Conservation (phyloP, 2,888 invertebrate genomes). For the Mythimna vitellina region DNA sequence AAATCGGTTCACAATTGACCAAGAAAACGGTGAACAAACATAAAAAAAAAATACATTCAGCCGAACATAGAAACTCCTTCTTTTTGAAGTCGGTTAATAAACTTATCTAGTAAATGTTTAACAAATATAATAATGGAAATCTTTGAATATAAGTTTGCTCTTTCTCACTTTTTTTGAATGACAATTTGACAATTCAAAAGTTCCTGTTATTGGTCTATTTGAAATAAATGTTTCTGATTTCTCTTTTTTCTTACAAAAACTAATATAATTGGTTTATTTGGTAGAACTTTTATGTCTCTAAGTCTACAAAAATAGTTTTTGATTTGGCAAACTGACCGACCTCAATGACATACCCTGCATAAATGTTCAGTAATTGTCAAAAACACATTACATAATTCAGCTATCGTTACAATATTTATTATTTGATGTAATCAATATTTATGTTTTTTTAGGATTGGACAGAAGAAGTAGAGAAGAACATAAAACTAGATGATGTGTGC, state of each 20-base stretch:
- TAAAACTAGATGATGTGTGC: constrained; percentile 84
- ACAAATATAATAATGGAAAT: background rate
- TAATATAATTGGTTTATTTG: background rate
- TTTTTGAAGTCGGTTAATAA: too few species aligned
- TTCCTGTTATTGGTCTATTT: too few species aligned
- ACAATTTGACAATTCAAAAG: too few species aligned
- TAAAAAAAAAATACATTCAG: too few species aligned
- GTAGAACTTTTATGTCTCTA: background rate
- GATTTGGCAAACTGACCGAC: background rate
- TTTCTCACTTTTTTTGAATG: too few species aligned
- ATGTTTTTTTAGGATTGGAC: constrained; percentile 84
- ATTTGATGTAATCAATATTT: background rate
- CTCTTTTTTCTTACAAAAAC: too few species aligned
- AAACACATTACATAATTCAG: background rate
- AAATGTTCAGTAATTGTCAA: background rate
- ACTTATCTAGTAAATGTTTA: background rate
- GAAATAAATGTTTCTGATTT: background rate
- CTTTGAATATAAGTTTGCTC: background rate
- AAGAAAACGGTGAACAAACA: too few species aligned
- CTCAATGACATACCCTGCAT: background rate
- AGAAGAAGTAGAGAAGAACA: constrained; percentile 88
- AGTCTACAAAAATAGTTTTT: background rate
- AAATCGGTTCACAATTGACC: too few species aligned
- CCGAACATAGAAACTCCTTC: too few species aligned
- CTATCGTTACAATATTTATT: constrained; percentile 5